A percentile compares a stretch with the other conserved stretches of the same genome.
phyloP scores from a whole-genome alignment of 1,140 invertebrate species.

The Callitettix versicolor region DNA sequence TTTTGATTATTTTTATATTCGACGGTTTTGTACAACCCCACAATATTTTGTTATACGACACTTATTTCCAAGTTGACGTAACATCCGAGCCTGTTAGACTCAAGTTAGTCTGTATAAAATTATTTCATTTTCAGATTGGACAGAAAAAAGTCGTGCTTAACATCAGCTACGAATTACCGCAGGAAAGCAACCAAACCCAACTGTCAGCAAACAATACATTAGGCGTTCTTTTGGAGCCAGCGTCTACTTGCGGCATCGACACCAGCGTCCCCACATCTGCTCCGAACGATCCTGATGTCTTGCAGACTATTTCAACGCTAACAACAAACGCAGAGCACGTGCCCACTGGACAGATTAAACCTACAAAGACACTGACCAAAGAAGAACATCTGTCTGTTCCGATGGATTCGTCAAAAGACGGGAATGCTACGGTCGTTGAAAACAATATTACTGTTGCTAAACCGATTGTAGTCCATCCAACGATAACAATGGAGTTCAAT shows the following conservation, averaged over 20 bases:
- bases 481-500: too few species aligned
- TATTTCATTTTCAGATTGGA: slow-evolving; percentile 1
- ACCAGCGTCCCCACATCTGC: not conserved
- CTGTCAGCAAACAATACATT: too few species aligned
- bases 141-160: slow-evolving; percentile 50
- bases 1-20: too few species aligned
- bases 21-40: too few species aligned
- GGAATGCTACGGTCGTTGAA: not conserved
- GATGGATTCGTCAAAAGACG: not conserved
- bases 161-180: slow-evolving; percentile 25
- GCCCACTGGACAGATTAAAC: slow-evolving; percentile 29
- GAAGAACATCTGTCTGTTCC: slow-evolving; percentile 24
- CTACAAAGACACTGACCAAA: slow-evolving; percentile 30
- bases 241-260: slow-evolving; percentile 11
- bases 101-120: too few species aligned
- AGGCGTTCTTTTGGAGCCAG: not conserved
- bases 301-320: not conserved
- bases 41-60: too few species aligned
- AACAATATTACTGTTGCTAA: too few species aligned
- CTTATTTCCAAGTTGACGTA: too few species aligned
- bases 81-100: too few species aligned
- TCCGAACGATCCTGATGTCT: not conserved
- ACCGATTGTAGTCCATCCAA: too few species aligned
- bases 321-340: not conserved
- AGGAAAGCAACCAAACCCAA: too few species aligned